Evolutionary conservation across 2,113 vertebrate genomes (phyloP).

Genomic region (Gasterosteus aculeatus): DNA sequence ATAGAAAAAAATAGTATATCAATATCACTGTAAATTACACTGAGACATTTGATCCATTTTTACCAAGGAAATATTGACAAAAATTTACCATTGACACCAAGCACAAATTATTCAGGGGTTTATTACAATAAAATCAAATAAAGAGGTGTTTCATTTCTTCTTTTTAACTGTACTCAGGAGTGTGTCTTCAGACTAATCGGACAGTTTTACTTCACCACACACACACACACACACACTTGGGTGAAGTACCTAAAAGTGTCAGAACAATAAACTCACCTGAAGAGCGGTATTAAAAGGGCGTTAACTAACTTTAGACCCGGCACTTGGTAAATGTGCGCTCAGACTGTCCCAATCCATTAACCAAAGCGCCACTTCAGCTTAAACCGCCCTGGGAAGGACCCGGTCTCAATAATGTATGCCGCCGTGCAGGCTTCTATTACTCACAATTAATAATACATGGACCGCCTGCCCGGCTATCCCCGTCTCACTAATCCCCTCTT

Average conservation of each 20-base stretch:
- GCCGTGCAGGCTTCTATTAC: constrained; percentile 72
- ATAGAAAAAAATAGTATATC: neutral
- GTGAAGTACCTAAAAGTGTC: constrained; percentile 13
- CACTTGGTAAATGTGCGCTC: constrained; percentile 46
- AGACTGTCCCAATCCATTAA: constrained; percentile 67
- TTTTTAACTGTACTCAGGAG: too few species aligned
- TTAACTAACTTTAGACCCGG: constrained; percentile 50
- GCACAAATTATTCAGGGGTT: neutral
- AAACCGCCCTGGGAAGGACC: constrained; percentile 65
- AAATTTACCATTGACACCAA: neutral
- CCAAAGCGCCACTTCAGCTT: constrained; percentile 68
- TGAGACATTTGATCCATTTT: neutral
- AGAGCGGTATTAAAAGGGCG: constrained; percentile 48
- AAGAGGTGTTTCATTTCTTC: too few species aligned
- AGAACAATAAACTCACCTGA: neutral
- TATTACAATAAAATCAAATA: too few species aligned
- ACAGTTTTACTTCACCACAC: too few species aligned
- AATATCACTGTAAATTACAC: neutral
- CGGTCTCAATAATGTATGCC: constrained; percentile 73
- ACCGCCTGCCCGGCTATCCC: constrained; percentile 51
- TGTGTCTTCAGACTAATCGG: too few species aligned
- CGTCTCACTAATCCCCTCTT: constrained; percentile 46
- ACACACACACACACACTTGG: neutral
- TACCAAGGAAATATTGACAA: neutral
- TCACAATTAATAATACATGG: constrained; percentile 77